Evolutionary conservation across 1,140 invertebrate genomes (phyloP).

Genomic region (Solenopsis invicta): DNA sequence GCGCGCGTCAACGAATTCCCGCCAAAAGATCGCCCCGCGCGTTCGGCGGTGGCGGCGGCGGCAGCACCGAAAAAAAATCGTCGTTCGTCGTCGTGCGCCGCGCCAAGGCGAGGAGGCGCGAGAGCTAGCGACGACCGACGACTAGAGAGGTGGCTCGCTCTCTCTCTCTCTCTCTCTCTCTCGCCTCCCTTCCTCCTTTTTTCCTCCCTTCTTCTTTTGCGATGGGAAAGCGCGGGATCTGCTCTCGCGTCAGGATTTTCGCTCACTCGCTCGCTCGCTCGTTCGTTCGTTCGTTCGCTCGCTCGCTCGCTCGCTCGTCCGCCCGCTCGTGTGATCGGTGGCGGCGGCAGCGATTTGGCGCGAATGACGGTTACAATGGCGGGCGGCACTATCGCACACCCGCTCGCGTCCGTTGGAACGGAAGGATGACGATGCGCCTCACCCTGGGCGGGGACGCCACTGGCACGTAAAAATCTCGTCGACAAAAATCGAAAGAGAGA

Average conservation of each 20-base stretch:
- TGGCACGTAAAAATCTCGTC: neutral
- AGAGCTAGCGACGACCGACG: too few species aligned
- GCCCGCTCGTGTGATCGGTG: too few species aligned
- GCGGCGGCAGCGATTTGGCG: constrained; percentile 43
- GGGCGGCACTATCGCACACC: neutral
- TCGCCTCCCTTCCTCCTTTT: neutral
- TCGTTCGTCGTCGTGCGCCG: constrained; percentile 6
- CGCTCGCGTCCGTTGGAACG: neutral
- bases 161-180: too few species aligned
- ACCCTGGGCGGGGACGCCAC: neutral
- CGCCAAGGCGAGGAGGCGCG: too few species aligned
- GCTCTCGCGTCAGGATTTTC: constrained; percentile 16
- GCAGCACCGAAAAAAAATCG: constrained; percentile 15
- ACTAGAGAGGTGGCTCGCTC: too few species aligned
- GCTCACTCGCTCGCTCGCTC: too few species aligned
- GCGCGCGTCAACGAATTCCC: constrained; percentile 40
- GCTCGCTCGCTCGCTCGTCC: too few species aligned
- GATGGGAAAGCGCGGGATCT: neutral
- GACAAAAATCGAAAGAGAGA: neutral
- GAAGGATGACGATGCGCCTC: neutral
- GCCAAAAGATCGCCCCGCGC: constrained; percentile 54
- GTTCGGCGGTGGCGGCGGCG: neutral
- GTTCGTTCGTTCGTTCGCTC: too few species aligned
- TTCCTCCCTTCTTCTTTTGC: neutral
- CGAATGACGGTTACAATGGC: constrained; percentile 22